Conservation (phyloP, 2,797 vertebrate genomes). For the Centropyge bicolor region DNA sequence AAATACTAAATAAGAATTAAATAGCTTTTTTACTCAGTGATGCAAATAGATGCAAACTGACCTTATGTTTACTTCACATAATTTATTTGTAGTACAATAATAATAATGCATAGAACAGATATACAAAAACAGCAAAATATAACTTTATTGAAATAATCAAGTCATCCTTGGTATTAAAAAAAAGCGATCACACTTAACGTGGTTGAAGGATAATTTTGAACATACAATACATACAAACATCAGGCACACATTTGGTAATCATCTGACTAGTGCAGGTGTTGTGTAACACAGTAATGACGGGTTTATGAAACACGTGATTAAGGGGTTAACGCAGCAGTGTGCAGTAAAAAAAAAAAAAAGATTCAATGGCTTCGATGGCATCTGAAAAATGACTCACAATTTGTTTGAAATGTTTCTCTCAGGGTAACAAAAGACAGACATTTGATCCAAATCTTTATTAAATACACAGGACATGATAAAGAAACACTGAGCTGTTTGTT, state of each 20-base stretch:
- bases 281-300: conserved; percentile 14
- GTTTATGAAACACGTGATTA: not conserved
- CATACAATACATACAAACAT: conserved; percentile 61
- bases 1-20: not conserved
- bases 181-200: conserved; percentile 43
- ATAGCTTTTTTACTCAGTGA: not conserved
- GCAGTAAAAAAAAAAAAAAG: not conserved
- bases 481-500: conserved; percentile 6
- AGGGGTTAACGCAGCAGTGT: not conserved
- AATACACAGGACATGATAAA: not conserved
- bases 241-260: conserved; percentile 70
- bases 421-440: not conserved
- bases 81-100: conserved; percentile 51
- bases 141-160: conserved; percentile 78
- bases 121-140: conserved; percentile 77
- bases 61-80: conserved; percentile 14
- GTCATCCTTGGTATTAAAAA: conserved; percentile 58
- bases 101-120: conserved; percentile 30
- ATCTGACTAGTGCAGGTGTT: conserved; percentile 52
- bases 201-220: conserved; percentile 22
- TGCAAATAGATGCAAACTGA: not conserved
- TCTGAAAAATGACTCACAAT: not conserved
- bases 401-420: not conserved
- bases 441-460: conserved; percentile 4
- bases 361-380: not conserved